phyloP scores from a whole-genome alignment of 2,888 invertebrate genomes.

The Clostera curtula region DNA sequence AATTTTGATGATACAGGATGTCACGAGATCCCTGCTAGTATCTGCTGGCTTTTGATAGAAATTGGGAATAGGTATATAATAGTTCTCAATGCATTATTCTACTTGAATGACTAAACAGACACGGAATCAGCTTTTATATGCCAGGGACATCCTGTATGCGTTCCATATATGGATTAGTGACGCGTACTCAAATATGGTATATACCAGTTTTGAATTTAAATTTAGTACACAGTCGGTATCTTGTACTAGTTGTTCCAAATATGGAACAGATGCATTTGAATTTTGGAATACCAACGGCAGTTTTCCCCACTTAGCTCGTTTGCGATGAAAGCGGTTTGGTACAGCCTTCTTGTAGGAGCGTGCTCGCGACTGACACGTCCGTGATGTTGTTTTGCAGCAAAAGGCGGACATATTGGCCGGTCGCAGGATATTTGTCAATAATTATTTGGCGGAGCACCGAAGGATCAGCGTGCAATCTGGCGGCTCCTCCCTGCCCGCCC shows the following conservation, averaged over 20 bases:
- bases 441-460: constrained; percentile 76
- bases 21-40: no score
- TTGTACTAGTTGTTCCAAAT: background rate
- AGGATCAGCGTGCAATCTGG: constrained; percentile 75
- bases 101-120: no score
- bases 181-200: no score
- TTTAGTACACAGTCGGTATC: background rate
- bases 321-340: constrained; percentile 57
- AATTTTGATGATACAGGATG: no score
- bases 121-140: no score
- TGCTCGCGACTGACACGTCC: constrained; percentile 43
- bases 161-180: no score
- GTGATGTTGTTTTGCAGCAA: constrained; percentile 72
- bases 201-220: no score
- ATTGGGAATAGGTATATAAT: no score
- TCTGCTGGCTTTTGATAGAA: no score
- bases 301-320: constrained; percentile 31
- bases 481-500: constrained; percentile 67
- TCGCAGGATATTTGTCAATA: constrained; percentile 75
- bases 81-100: no score
- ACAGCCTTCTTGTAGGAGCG: no score
- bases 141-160: no score
- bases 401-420: constrained; percentile 75
- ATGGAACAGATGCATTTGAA: constrained; percentile 28
- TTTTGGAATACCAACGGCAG: constrained; percentile 48